phyloP scores from a whole-genome alignment of 2,113 vertebrate genomes.

The Thermophis baileyi region DNA sequence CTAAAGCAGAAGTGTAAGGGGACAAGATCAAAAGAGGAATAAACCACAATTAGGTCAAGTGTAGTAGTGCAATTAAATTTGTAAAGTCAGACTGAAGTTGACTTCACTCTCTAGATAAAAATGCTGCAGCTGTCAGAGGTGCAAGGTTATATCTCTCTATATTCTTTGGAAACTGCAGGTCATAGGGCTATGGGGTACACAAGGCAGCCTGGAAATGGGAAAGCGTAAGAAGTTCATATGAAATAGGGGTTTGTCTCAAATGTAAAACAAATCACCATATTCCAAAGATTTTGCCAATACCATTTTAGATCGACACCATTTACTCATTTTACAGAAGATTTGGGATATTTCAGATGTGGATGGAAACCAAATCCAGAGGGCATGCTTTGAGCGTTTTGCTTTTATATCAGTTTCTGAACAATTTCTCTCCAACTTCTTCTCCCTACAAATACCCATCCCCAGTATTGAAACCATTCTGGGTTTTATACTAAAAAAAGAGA shows the following conservation, averaged over 20 bases:
- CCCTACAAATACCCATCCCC: too few species aligned
- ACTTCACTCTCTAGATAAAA: not conserved
- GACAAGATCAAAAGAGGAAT: not conserved
- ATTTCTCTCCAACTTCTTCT: not conserved
- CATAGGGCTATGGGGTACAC: not conserved
- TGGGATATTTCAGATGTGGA: not conserved
- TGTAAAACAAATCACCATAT: not conserved
- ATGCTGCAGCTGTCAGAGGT: not conserved
- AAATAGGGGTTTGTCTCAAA: not conserved
- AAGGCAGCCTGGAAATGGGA: not conserved
- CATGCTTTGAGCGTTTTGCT: not conserved
- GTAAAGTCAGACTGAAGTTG: not conserved
- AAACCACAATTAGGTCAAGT: too few species aligned
- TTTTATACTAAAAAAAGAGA: not conserved
- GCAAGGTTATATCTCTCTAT: not conserved
- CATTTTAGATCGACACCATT: too few species aligned
- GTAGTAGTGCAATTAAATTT: not conserved
- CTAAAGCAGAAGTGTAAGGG: too few species aligned
- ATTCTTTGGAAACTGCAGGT: not conserved
- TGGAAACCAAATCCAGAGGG: not conserved
- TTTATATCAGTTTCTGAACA: not conserved
- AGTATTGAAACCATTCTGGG: too few species aligned
- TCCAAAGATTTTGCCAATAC: not conserved
- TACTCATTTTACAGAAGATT: too few species aligned
- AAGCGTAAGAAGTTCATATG: not conserved